phyloP scores from a whole-genome alignment of 2,888 invertebrate genomes.

The Nemurella pictetii region DNA sequence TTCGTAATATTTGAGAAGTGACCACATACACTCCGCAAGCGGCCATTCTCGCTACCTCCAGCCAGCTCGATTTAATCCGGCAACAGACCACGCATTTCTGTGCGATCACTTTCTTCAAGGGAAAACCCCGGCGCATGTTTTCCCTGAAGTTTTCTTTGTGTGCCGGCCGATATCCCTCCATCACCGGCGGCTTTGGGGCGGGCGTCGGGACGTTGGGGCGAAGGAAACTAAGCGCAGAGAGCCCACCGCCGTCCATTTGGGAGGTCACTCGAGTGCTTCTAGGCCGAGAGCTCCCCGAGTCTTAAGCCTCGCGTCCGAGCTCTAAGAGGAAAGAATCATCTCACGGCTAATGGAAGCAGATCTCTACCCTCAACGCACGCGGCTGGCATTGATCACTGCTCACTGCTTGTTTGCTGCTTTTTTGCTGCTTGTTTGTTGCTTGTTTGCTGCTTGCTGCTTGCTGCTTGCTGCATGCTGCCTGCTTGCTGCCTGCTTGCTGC shows the following conservation, averaged over 20 bases:
- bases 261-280: constrained; percentile 12
- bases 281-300: background rate
- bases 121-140: background rate
- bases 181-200: no score
- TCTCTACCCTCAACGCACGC: background rate
- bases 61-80: no score
- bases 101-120: background rate
- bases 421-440: no score
- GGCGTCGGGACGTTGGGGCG: background rate
- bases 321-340: constrained; percentile 8
- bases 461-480: no score
- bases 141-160: background rate
- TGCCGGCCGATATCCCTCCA: no score
- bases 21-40: no score
- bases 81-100: no score
- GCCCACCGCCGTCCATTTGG: constrained; percentile 3
- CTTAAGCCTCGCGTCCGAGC: background rate
- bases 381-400: background rate
- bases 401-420: no score
- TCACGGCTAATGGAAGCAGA: background rate
- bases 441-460: no score
- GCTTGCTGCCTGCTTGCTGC: no score
- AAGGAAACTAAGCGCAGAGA: background rate
- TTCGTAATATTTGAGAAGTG: no score
- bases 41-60: no score